Evolutionary conservation across 2,113 vertebrate species (phyloP).

Genomic region (Triplophysa rosa): DNA sequence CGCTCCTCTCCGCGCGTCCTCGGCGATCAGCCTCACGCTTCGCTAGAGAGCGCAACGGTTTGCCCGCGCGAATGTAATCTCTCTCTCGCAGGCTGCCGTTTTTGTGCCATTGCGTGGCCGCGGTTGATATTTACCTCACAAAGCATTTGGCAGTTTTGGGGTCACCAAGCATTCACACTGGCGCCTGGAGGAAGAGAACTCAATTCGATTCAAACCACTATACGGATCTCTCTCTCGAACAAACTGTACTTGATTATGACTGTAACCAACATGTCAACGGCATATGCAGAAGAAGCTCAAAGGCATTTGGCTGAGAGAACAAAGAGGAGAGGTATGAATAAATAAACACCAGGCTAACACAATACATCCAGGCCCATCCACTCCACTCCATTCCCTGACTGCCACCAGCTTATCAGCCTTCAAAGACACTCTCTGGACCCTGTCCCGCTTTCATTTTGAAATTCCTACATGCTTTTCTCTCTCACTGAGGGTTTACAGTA

Average conservation of each 20-base stretch:
- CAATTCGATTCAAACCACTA: slow-evolving; percentile 18
- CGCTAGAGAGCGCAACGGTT: background rate
- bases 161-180: slow-evolving; percentile 23
- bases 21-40: slow-evolving; percentile 5
- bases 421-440: slow-evolving; percentile 22
- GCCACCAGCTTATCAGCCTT: background rate
- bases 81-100: slow-evolving; percentile 18
- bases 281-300: slow-evolving; percentile 46
- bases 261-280: slow-evolving; percentile 44
- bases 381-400: slow-evolving; percentile 31
- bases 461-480: background rate
- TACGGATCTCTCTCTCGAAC: background rate
- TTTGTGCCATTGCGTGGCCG: slow-evolving; percentile 15
- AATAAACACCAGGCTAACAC: slow-evolving; percentile 49
- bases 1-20: background rate
- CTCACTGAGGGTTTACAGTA: background rate
- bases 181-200: slow-evolving; percentile 22
- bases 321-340: slow-evolving; percentile 43
- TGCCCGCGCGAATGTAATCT: slow-evolving; percentile 19
- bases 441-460: slow-evolving; percentile 10
- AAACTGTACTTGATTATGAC: slow-evolving; percentile 31
- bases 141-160: slow-evolving; percentile 30
- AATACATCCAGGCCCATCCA: slow-evolving; percentile 42
- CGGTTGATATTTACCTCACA: slow-evolving; percentile 37
- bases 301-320: slow-evolving; percentile 43